Percentiles rank a stretch among this genome's conserved stretches.
Conservation (phyloP, 2,888 invertebrate species). For the Stenchaetothrips biformis region DNA sequence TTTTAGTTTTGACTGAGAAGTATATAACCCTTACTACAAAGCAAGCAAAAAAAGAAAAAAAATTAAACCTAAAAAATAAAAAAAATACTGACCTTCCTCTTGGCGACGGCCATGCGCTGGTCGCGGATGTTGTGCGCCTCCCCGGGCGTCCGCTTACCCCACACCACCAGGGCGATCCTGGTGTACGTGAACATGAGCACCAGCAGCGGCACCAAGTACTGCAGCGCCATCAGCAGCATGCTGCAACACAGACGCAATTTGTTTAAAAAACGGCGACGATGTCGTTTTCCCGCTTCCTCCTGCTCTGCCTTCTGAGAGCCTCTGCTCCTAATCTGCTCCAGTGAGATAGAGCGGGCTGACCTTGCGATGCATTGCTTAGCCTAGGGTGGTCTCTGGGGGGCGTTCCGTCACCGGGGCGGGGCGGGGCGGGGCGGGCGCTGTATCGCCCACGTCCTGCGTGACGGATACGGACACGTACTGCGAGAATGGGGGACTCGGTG, state of each 20-base stretch:
- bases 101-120: constrained; percentile 75
- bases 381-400: neutral
- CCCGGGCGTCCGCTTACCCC: constrained; percentile 82
- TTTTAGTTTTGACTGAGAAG: no score
- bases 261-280: neutral
- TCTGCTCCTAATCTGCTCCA: neutral
- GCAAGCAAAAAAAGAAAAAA: no score
- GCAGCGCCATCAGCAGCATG: constrained; percentile 69
- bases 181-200: constrained; percentile 81
- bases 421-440: neutral
- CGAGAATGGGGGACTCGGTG: no score
- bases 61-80: no score
- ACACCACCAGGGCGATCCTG: constrained; percentile 78
- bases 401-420: neutral
- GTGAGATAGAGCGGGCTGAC: neutral
- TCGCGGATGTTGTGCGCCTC: constrained; percentile 81
- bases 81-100: constrained; percentile 71
- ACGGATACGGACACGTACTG: no score
- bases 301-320: neutral
- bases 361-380: neutral
- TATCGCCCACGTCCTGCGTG: no score
- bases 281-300: neutral
- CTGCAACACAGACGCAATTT: constrained; percentile 57
- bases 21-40: no score
- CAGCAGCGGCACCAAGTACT: constrained; percentile 75